phyloP scores from a whole-genome alignment of 2,797 vertebrate species.

The Parauchenoglanis punctatus region DNA sequence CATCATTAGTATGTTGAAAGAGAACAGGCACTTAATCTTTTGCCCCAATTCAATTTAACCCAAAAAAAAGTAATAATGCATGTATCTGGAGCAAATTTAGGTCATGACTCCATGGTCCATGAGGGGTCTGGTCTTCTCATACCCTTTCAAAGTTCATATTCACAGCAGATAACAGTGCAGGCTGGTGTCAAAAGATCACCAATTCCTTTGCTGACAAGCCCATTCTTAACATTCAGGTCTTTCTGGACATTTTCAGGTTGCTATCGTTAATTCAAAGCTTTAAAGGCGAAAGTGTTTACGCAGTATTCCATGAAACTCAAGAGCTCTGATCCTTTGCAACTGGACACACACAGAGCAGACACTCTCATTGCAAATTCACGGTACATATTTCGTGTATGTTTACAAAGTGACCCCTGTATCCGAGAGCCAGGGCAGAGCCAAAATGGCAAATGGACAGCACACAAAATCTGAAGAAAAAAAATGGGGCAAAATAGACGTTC shows the following conservation, averaged over 20 bases:
- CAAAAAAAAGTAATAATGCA: slow-evolving; percentile 14
- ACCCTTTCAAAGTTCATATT: slow-evolving; percentile 42
- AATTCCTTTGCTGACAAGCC: slow-evolving; percentile 21
- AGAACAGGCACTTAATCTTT: neutral
- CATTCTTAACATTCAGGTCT: neutral
- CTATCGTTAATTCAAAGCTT: neutral
- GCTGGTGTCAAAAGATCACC: neutral
- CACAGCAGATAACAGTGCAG: slow-evolving; percentile 27
- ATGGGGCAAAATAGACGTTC: neutral
- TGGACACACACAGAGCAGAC: slow-evolving; percentile 23
- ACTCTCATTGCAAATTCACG: neutral
- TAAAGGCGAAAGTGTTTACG: neutral
- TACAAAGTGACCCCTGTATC: neutral
- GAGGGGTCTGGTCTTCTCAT: slow-evolving; percentile 37
- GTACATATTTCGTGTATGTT: slow-evolving; percentile 5
- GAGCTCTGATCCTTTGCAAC: neutral
- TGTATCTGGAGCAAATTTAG: neutral
- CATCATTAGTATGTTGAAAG: neutral
- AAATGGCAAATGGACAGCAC: neutral
- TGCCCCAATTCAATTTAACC: neutral
- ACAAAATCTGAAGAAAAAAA: neutral
- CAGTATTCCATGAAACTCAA: neutral
- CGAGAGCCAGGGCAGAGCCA: neutral
- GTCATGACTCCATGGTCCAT: slow-evolving; percentile 15
- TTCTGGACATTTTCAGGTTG: neutral